These are phyloP conservation scores for Pentalonia nigronervosa DNA, from an alignment of 1,140 invertebrate species.

Conservation along the genomic window DNA sequence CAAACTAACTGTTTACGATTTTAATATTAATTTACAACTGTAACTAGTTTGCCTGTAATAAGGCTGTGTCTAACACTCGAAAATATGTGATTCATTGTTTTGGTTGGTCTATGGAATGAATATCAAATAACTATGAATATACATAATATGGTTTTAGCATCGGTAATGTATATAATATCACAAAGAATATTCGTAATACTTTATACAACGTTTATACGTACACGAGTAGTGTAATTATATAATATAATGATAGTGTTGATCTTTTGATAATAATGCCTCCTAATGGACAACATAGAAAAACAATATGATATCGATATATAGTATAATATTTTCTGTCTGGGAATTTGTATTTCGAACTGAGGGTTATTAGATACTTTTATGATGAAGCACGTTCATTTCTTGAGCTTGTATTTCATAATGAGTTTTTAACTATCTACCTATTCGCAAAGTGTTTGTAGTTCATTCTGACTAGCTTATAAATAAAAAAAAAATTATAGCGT, in stretches of 20 bases:
- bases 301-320: conserved; percentile 24
- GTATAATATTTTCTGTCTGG: conserved; percentile 17
- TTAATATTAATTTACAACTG: not conserved
- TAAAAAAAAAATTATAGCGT: not conserved
- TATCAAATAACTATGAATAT: not conserved
- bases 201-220: too few species aligned
- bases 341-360: conserved; percentile 5
- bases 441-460: not conserved
- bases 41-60: not conserved
- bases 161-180: not conserved
- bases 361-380: conserved; percentile 33
- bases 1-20: not conserved
- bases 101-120: not conserved
- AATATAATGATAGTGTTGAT: not conserved
- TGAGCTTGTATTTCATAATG: conserved; percentile 14
- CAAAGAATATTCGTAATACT: too few species aligned
- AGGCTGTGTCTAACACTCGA: not conserved
- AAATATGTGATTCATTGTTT: not conserved
- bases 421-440: not conserved
- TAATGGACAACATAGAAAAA: not conserved
- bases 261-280: not conserved
- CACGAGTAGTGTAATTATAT: not conserved
- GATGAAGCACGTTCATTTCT: not conserved
- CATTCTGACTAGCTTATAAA: not conserved
- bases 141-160: not conserved